Evolutionary conservation across 1,140 invertebrate species (phyloP), one percentile per base, ranked within the genome.

Genomic region (Anoplophora glabripennis): DNA sequence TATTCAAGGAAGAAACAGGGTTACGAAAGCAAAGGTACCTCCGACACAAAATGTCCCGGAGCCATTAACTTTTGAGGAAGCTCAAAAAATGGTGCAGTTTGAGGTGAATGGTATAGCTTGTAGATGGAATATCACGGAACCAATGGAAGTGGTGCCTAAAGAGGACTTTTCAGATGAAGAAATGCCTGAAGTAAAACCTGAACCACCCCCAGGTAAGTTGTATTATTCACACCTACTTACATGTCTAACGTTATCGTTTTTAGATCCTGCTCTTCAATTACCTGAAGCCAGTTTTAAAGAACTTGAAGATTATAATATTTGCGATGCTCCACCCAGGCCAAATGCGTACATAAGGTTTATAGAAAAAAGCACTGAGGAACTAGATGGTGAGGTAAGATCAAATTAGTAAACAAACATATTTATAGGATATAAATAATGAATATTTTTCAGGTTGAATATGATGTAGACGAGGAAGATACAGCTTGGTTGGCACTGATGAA

Each of bases 401-500:
- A 11, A 40, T 14, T 40, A 9, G 15, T 14, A 1, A 40, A 40
- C n/a, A n/a, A 40, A 40, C 37, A 40, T 40, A n/a, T 45, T 45
- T 38, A n/a, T 45, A 45, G 15, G 11, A 51, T 41, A 57, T 53
- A 54, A 14, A 55, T 45, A 54, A 57, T 37, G 18, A 3, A 46
- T 38, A 38, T 70, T 69, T 28, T 28, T 53, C 36, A 82, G 80
- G 86, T 98, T 3, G 96, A 99, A 74, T 98, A 98, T 83, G 96
- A 99, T 80, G 88, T 98, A 62, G 96, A 99, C 77, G 96, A 98
- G 77, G 95, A 98, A 78, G 95, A 98, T 72, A 89, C 89, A 44
- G 91, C 92, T 0, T 98, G 94, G 95, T 72, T 98, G 38, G 82
- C 87, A 46, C 83, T 96, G 37, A 88, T 96, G 47, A 98, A 98